These are phyloP conservation scores for Pterostichus madidus DNA, from an alignment of 2,888 invertebrate genomes.

Conservation along the genomic window DNA sequence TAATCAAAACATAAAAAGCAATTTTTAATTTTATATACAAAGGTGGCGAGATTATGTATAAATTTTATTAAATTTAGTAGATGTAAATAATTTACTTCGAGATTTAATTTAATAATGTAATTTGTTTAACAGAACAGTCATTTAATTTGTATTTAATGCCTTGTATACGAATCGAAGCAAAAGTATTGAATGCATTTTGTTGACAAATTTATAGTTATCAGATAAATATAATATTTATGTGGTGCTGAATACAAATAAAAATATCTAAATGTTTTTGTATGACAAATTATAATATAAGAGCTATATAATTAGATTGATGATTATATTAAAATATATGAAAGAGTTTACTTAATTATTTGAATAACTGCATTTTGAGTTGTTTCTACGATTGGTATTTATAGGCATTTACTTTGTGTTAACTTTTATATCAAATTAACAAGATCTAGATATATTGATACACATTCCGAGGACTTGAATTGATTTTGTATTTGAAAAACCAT, in stretches of 20 bases:
- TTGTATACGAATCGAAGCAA: conserved; percentile 29
- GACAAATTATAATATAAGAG: conserved; percentile 34
- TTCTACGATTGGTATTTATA: conserved; percentile 51
- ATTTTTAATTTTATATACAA: conserved; percentile 15
- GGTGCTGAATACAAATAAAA: conserved; percentile 30
- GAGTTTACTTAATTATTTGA: conserved; percentile 9
- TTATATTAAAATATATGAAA: conserved; percentile 31
- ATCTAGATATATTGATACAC: conserved; percentile 23
- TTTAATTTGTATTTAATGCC: conserved; percentile 32
- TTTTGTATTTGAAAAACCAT: conserved; percentile 25
- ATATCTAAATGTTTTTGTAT: conserved; percentile 28
- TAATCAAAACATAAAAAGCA: not conserved
- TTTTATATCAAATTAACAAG: conserved; percentile 49
- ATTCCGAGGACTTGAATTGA: conserved; percentile 37
- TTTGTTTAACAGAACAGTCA: conserved; percentile 8
- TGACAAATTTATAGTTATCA: conserved; percentile 19
- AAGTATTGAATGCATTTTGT: conserved; percentile 19
- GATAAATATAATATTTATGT: conserved; percentile 25
- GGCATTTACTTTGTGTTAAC: conserved; percentile 53
- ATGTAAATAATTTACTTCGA: too few species aligned
- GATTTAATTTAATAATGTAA: not conserved
- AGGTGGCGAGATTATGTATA: not conserved
- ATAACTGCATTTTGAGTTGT: conserved; percentile 45
- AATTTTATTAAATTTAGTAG: not conserved
- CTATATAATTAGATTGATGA: conserved; percentile 15